These are phyloP conservation scores for Ganaspis brasiliensis DNA, from an alignment of 2,888 invertebrate genomes.

Conservation along the genomic window DNA sequence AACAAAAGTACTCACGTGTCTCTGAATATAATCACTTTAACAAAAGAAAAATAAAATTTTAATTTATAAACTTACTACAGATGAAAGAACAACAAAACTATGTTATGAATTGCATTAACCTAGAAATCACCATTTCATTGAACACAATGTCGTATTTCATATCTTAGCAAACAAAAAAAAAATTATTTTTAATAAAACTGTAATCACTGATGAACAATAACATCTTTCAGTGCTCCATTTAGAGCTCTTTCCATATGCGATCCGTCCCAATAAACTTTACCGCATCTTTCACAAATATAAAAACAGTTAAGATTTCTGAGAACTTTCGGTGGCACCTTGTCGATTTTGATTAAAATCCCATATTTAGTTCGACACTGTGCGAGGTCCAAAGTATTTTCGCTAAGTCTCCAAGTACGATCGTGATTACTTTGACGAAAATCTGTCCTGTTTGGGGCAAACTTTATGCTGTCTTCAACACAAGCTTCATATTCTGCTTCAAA, in stretches of 20 bases:
- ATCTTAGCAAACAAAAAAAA: conserved; percentile 1
- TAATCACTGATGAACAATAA: conserved; percentile 55
- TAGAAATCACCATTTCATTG: conserved; percentile 45
- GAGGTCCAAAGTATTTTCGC: conserved; percentile 77
- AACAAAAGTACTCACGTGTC: background rate
- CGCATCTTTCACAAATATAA: conserved; percentile 88
- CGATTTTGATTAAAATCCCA: conserved; percentile 83
- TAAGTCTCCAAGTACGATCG: conserved; percentile 73
- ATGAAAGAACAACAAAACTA: conserved; percentile 16
- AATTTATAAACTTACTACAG: conserved; percentile 8
- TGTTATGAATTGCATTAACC: conserved; percentile 19
- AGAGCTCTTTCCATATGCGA: conserved; percentile 72
- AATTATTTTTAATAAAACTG: conserved; percentile 17
- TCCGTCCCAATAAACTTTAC: conserved; percentile 89
- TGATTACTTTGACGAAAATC: conserved; percentile 44
- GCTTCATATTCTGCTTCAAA: conserved; percentile 28
- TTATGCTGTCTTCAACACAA: background rate
- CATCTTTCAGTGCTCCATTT: conserved; percentile 61
- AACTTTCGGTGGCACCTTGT: conserved; percentile 81
- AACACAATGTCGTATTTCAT: conserved; percentile 39
- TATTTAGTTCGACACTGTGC: conserved; percentile 82
- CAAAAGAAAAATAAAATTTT: conserved; percentile 19
- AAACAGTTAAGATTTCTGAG: conserved; percentile 82
- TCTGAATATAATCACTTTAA: background rate
- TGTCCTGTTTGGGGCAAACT: conserved; percentile 1